Conservation (phyloP, 1,140 invertebrate genomes). For the Drosophila baimaii region DNA sequence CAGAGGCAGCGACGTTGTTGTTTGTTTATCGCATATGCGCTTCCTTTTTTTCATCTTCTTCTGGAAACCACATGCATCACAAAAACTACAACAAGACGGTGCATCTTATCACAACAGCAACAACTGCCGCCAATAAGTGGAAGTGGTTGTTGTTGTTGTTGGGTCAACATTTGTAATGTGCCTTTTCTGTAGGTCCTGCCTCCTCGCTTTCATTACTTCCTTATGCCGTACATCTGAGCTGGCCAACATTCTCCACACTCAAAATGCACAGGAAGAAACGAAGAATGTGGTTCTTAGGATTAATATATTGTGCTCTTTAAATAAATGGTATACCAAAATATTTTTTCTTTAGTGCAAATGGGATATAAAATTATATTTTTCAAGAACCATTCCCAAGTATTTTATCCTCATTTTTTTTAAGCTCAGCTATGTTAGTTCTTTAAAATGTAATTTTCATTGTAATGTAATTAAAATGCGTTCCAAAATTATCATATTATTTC, state of each 20-base stretch:
- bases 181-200: constrained; percentile 10
- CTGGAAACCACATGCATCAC: constrained; percentile 49
- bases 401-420: too few relatives aligned
- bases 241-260: constrained; percentile 7
- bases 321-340: too few relatives aligned
- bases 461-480: too few relatives aligned
- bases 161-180: constrained; percentile 50
- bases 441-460: too few relatives aligned
- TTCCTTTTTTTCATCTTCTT: constrained; percentile 16
- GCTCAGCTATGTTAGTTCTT: too few relatives aligned
- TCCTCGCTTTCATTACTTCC: constrained; percentile 41
- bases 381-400: too few relatives aligned
- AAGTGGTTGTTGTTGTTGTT: constrained; percentile 52
- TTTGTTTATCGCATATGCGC: constrained; percentile 32
- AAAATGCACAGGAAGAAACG: not conserved
- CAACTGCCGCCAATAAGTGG: constrained; percentile 77
- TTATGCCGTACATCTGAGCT: constrained; percentile 43
- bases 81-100: constrained; percentile 26
- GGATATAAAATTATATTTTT: too few relatives aligned
- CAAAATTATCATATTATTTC: too few relatives aligned
- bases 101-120: constrained; percentile 70
- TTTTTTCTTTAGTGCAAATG: too few relatives aligned
- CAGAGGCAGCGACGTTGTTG: not conserved
- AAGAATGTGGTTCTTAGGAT: not conserved
- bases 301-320: not conserved